phyloP scores from a whole-genome alignment of 2,113 vertebrate genomes.

The Rynchops niger region DNA sequence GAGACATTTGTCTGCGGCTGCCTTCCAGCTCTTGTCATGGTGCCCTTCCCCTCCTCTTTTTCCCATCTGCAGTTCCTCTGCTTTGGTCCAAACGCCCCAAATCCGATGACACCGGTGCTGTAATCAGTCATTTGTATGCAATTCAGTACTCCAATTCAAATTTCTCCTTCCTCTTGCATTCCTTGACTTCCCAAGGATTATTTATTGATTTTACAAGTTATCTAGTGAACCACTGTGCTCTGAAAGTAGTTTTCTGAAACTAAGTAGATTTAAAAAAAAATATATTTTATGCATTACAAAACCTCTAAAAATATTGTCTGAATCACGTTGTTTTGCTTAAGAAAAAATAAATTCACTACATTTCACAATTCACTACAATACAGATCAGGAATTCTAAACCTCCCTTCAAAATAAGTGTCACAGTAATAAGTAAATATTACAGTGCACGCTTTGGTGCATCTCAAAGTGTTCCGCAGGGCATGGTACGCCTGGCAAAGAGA shows the following conservation, averaged over 20 bases:
- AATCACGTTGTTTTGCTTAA: neutral
- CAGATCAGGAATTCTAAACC: neutral
- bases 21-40: neutral
- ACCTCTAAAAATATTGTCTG: neutral
- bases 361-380: neutral
- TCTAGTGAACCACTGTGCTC: neutral
- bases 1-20: neutral
- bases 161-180: neutral
- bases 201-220: neutral
- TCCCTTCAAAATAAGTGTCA: neutral
- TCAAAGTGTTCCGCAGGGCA: neutral
- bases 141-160: neutral
- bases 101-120: fast-evolving
- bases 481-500: neutral
- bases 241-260: neutral
- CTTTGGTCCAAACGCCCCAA: neutral
- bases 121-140: neutral
- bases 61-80: constrained; percentile 13
- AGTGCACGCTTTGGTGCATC: neutral
- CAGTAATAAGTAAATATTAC: neutral
- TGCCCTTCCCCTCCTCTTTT: neutral
- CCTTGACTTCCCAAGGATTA: neutral
- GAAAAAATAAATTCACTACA: neutral
- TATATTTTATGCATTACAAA: neutral
- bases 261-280: neutral